These are phyloP conservation scores for Esox niger DNA, from an alignment of 2,113 vertebrate genomes.

Conservation along the genomic window DNA sequence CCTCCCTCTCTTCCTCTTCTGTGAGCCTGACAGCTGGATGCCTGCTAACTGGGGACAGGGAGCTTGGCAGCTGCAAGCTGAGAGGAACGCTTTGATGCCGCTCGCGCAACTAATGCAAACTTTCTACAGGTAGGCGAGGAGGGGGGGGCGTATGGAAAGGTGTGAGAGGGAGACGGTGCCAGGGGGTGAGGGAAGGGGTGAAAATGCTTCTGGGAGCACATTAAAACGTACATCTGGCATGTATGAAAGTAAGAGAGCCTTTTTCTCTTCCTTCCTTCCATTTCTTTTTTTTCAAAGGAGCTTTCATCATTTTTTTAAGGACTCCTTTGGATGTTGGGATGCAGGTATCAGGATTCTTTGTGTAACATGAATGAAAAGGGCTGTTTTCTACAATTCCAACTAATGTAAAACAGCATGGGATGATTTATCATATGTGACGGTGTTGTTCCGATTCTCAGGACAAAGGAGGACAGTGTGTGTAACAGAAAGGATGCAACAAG, in stretches of 20 bases:
- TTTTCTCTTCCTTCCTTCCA: constrained; percentile 28
- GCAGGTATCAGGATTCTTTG: constrained; percentile 66
- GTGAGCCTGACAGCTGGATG: constrained; percentile 92
- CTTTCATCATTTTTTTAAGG: constrained; percentile 66
- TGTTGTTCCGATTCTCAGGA: background rate
- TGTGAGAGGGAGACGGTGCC: background rate
- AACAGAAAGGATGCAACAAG: background rate
- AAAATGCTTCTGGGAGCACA: constrained; percentile 65
- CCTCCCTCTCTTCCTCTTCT: constrained; percentile 71
- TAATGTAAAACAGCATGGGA: constrained; percentile 42
- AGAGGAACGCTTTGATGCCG: constrained; percentile 80
- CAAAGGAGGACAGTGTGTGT: background rate
- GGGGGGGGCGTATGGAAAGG: constrained; percentile 14
- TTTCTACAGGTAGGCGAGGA: constrained; percentile 80
- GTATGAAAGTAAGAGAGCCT: constrained; percentile 48
- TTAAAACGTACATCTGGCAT: constrained; percentile 68
- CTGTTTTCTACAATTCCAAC: constrained; percentile 31
- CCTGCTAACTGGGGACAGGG: constrained; percentile 88
- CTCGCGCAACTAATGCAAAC: constrained; percentile 75
- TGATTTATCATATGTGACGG: constrained; percentile 19
- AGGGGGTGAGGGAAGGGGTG: constrained; percentile 37
- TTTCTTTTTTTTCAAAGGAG: constrained; percentile 60
- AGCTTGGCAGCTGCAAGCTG: constrained; percentile 87
- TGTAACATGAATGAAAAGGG: constrained; percentile 46
- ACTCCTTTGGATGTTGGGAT: constrained; percentile 63